Base-by-base conservation (phyloP, 2,888 invertebrate genomes). In the Protonemura montana region DNA sequence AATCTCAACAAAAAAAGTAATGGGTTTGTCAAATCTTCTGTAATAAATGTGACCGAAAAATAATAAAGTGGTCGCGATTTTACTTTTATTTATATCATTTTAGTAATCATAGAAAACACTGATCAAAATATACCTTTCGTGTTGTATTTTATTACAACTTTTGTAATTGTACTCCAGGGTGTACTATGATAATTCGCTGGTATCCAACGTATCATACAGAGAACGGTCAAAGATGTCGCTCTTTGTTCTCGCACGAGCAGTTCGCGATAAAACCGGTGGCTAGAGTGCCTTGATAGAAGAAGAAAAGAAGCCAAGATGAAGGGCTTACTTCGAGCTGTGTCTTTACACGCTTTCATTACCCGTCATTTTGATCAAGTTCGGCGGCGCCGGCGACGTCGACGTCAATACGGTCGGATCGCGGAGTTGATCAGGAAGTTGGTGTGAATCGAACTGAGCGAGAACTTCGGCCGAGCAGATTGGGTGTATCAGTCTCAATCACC, bases 401-500 rank as follows among this genome's bases (percentile, higher is more conserved):
- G 35, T 10, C 59, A 21, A 10, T 10, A 1, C 59, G 59, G 59
- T 21, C 13, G 16, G 59, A 21, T 10, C 26, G 81, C 81, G 30
- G 81, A 81, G 81, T 81, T 81, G 29, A 81, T 81, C 81, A 81
- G 30, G 30, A 81, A 81, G 81, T 81, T 81, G 26, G 81, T 30
- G 78, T 28, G 26, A 28, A 78, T 78, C 78, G 26, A 26, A 78
- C 27, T 21, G 26, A 78, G 78, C 28, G 78, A n/a, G n/a, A 78
- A 78, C 16, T 59, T 59, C 59, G 59, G 59, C 16, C 59, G 81
- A 16, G 30, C 28, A 29, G 81, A 81, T 81, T 81, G 81, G 30
- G 16, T 81, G 81, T 81, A 81, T 81, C 81, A 81, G 81, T 81
- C 81, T 81, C 81, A 81, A 81, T 81, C 81, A 81, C 13, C n/a